Evolutionary conservation across 30 jellyfish, hydroid and myxozoan species (phyloP), one percentile per base, ranked within the genome.

Genomic region (Hydractinia symbiolongicarpus): DNA sequence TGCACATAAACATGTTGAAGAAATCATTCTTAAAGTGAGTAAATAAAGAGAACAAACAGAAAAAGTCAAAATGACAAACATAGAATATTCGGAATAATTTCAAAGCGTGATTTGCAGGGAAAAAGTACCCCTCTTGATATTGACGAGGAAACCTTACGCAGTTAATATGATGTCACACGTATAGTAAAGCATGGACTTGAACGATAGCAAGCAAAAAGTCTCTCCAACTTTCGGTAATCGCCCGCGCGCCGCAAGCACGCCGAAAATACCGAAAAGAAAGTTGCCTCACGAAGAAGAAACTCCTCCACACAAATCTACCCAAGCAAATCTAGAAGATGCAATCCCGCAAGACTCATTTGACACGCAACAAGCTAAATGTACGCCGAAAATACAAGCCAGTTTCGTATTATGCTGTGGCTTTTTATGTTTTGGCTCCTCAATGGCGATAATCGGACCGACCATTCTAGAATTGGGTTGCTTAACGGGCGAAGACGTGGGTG

Each of bases 361-460:
- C 55, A 49, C 77, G 73, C 53, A 16, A 50, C 53, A 77, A 7
- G 8, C 74, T n/a, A 78, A 77, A 17, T 94, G 99, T 88, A 87
- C 99, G 60, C 94, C 89, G 67, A 94, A 94, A 88, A 79, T 94
- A 21, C 95, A 94, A 77, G 82, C 95, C 52, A 94, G 99, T 40
- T 85, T 94, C 70, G 87, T 94, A 0, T 83, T 94, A 14, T 94
- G 99, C 58, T 94, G 99, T 67, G 99, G 99, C 14, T 94, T 94
- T 55, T 83, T 94, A 54, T 94, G 99, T 81, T 94, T 94, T 55
- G 99, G 99, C 50, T 90, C 99, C 14, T 94, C 99, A 5, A 94
- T 94, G 99, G 99, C 99, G 6, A 94, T 94, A 4, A 82, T 94
- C 68, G 99, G 99, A 9, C 99, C 99, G 54, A 94, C 99, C 5